Percentiles rank a stretch among this genome's conserved stretches.
Evolutionary conservation across 2,888 invertebrate genomes (phyloP).

Genomic region (Portevinia maculata): DNA sequence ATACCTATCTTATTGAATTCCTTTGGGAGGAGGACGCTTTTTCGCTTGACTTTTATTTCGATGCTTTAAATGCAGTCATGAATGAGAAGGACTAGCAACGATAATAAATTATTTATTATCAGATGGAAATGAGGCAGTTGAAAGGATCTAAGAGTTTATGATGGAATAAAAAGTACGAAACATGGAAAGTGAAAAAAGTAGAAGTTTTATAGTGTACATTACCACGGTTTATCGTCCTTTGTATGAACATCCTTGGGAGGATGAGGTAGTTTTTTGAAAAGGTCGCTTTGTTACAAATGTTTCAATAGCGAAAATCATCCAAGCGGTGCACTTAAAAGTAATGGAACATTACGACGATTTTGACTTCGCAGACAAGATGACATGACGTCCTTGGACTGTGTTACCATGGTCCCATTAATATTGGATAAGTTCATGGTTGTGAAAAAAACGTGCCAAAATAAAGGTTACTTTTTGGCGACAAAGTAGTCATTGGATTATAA

Average conservation of each 20-base stretch:
- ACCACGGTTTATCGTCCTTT: neutral
- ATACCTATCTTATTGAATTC: neutral
- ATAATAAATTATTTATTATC: slow-evolving; percentile 53
- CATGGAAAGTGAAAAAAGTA: neutral
- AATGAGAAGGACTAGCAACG: slow-evolving; percentile 34
- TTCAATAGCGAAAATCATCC: neutral
- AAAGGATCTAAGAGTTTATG: slow-evolving; percentile 6
- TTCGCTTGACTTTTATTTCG: slow-evolving; percentile 18
- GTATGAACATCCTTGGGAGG: neutral
- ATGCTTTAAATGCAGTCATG: slow-evolving; percentile 34
- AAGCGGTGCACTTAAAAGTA: slow-evolving; percentile 6
- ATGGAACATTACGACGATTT: neutral
- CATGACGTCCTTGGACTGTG: slow-evolving; percentile 2
- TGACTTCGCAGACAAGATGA: neutral
- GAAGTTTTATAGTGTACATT: neutral
- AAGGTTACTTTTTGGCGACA: neutral
- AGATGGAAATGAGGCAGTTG: slow-evolving; percentile 4
- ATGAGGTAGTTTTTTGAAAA: neutral
- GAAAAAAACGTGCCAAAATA: slow-evolving; percentile 1
- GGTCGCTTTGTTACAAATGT: neutral
- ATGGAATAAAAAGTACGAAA: slow-evolving; percentile 5
- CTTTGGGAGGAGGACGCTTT: neutral
- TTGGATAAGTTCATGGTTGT: slow-evolving; percentile 10
- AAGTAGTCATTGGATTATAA: neutral
- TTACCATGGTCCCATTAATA: neutral